Percentiles rank a stretch among this genome's conserved stretches.
Conservation (phyloP, 2,113 vertebrate genomes). For the Isichthys henryi region DNA sequence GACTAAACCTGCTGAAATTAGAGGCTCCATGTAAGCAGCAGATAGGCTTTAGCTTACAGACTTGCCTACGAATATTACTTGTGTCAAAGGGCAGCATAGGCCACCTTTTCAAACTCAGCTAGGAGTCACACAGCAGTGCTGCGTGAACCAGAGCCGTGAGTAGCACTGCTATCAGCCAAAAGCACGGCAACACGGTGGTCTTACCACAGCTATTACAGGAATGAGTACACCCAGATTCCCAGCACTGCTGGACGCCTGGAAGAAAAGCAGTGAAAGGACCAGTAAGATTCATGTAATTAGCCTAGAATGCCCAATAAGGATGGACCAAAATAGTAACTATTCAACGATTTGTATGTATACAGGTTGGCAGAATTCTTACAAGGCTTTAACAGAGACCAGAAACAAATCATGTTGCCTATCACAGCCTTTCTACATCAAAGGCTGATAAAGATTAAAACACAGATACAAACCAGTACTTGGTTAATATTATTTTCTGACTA, state of each 20-base stretch:
- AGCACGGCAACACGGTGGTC: constrained; percentile 32
- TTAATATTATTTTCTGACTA: neutral
- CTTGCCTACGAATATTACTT: neutral
- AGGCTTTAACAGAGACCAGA: neutral
- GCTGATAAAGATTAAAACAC: neutral
- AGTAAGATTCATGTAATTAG: neutral
- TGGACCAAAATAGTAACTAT: neutral
- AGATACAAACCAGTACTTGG: neutral
- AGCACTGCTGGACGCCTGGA: constrained; percentile 91
- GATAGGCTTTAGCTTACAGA: neutral
- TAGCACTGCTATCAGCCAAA: neutral
- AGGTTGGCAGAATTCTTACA: neutral
- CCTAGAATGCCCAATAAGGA: neutral
- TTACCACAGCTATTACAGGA: constrained; percentile 95
- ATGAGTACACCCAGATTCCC: constrained; percentile 95
- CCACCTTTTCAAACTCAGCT: neutral
- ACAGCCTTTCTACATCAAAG: neutral
- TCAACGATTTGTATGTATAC: neutral
- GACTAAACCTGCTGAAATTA: neutral
- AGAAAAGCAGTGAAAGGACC: constrained; percentile 24
- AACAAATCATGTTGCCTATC: neutral
- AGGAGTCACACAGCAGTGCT: neutral
- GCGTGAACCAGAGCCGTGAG: neutral
- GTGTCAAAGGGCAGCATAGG: neutral
- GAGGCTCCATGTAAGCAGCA: neutral